Evolutionary conservation across 2,797 vertebrate species (phyloP).

Genomic region (Apodemus agrarius): DNA sequence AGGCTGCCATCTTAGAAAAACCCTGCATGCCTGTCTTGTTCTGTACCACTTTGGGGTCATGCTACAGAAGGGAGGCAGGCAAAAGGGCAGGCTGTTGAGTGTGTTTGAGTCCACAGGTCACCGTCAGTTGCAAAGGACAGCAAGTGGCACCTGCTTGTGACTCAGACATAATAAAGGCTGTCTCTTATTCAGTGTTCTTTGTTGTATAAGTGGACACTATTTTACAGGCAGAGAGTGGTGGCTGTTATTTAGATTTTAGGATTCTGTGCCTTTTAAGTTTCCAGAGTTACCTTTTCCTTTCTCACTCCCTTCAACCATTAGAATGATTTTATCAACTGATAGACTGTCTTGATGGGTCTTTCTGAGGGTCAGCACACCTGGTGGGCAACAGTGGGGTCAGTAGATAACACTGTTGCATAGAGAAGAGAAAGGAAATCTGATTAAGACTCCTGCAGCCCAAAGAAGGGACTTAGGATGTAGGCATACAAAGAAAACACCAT

Average conservation of each 20-base stretch:
- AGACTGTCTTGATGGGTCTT: background rate
- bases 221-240: background rate
- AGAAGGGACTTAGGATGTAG: background rate
- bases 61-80: background rate
- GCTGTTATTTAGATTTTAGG: constrained; percentile 14
- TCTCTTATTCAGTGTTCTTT: background rate
- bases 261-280: constrained; percentile 45
- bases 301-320: background rate
- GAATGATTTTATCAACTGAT: background rate
- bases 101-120: background rate
- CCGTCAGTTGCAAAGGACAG: background rate
- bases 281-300: background rate
- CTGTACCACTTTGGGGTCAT: background rate
- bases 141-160: constrained; percentile 45
- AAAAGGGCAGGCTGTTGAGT: background rate
- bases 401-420: background rate
- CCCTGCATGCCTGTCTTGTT: background rate
- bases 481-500: background rate
- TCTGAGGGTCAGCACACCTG: background rate
- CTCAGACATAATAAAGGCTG: background rate
- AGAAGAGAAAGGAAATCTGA: background rate
- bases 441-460: background rate
- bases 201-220: background rate
- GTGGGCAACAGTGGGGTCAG: background rate
- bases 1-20: background rate